phyloP scores from a whole-genome alignment of 2,797 vertebrate genomes.

The Fratercula arctica region DNA sequence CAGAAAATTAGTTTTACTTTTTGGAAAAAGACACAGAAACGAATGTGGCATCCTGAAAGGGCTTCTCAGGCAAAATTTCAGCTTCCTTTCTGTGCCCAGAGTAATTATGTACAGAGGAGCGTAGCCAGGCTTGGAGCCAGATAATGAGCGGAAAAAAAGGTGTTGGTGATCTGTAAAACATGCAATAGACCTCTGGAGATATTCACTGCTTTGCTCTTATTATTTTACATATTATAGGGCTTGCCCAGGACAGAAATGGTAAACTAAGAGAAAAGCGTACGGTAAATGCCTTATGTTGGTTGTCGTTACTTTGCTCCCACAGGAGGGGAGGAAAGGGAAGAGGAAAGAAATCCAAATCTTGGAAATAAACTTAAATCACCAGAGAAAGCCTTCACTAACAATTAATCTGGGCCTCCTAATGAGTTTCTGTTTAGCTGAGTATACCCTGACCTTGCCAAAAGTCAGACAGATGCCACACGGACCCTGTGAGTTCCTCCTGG shows the following conservation, averaged over 20 bases:
- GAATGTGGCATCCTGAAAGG: neutral
- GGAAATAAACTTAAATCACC: slow-evolving; percentile 1
- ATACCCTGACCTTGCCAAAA: neutral
- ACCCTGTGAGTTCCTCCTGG: neutral
- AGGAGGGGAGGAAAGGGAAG: neutral
- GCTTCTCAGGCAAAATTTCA: slow-evolving; percentile 11
- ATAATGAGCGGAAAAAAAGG: neutral
- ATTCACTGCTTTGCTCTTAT: neutral
- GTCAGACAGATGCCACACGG: neutral
- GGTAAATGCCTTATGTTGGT: neutral
- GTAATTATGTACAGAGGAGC: neutral
- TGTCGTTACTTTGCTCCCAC: neutral
- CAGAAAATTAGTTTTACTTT: neutral
- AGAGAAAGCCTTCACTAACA: neutral
- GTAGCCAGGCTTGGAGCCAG: neutral
- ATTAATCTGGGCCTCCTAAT: neutral
- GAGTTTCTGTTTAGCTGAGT: neutral
- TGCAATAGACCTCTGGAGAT: neutral
- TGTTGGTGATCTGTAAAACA: neutral
- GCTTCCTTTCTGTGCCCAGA: neutral
- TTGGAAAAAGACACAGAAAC: neutral
- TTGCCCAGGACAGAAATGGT: neutral
- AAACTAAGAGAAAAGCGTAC: neutral
- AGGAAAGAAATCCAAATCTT: neutral
- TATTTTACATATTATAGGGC: neutral